Evolutionary conservation across 2,797 vertebrate genomes (phyloP).

Genomic region (Decapterus maruadsi): DNA sequence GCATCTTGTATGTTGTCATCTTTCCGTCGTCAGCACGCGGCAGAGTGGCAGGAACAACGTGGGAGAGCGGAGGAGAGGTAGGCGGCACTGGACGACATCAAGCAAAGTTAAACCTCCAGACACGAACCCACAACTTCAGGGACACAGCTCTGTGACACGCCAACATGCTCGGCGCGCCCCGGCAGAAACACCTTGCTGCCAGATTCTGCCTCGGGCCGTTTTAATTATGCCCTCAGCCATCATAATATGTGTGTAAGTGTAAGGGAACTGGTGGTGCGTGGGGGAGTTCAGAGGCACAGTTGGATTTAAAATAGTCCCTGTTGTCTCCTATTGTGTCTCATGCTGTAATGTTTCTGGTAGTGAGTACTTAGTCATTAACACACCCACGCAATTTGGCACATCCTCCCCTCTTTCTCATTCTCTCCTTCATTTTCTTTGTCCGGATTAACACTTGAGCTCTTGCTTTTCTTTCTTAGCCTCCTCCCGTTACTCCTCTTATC

Average conservation of each 20-base stretch:
- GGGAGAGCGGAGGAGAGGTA: slow-evolving; percentile 16
- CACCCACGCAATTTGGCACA: slow-evolving; percentile 55
- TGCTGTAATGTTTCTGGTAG: slow-evolving; percentile 64
- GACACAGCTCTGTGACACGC: slow-evolving; percentile 3
- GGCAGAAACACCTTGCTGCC: slow-evolving; percentile 43
- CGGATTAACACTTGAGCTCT: slow-evolving; percentile 29
- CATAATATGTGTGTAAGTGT: slow-evolving; percentile 17
- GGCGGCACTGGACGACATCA: neutral
- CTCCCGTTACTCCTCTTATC: neutral
- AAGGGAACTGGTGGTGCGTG: slow-evolving; percentile 30
- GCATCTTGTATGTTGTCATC: neutral
- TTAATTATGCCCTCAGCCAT: slow-evolving; percentile 66
- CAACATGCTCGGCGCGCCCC: neutral
- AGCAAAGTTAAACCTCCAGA: slow-evolving; percentile 39
- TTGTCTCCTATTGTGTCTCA: slow-evolving; percentile 72
- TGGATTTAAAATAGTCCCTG: slow-evolving; percentile 70
- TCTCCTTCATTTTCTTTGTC: slow-evolving; percentile 34
- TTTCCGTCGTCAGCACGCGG: neutral
- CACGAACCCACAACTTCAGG: slow-evolving; percentile 8
- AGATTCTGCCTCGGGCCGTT: slow-evolving; percentile 51
- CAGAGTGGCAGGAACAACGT: slow-evolving; percentile 15
- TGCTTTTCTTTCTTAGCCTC: neutral
- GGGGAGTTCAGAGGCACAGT: slow-evolving; percentile 38
- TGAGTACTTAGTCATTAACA: slow-evolving; percentile 73
- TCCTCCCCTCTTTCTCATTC: slow-evolving; percentile 37